Conservation (phyloP, 2,113 vertebrate genomes). For the Coptodon bakossiorum region DNA sequence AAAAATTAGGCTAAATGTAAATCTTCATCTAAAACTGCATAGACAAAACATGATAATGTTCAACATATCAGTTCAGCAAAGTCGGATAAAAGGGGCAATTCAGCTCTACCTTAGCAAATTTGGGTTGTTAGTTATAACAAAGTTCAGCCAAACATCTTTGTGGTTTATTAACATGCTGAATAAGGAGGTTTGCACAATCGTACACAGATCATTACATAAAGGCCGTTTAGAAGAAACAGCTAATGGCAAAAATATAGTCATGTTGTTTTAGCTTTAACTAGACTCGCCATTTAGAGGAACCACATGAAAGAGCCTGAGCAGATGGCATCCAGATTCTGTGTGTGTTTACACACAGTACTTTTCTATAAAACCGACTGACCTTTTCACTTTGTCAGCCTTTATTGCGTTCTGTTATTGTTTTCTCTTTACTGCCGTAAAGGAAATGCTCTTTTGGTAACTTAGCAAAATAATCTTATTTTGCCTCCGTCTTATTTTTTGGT, state of each 20-base stretch:
- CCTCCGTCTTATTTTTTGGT: neutral
- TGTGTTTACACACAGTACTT: neutral
- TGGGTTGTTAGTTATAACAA: neutral
- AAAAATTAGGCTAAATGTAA: neutral
- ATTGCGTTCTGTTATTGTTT: neutral
- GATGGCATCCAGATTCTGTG: neutral
- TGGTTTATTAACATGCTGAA: neutral
- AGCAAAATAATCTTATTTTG: neutral
- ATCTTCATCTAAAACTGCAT: neutral
- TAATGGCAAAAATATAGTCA: neutral
- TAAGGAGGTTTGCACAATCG: neutral
- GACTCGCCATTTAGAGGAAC: neutral
- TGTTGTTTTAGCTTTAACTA: neutral
- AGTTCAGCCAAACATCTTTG: neutral
- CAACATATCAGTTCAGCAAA: neutral
- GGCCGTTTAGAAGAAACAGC: neutral
- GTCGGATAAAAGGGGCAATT: neutral
- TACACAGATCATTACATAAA: neutral
- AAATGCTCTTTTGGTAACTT: neutral
- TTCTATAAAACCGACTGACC: neutral
- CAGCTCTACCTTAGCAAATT: neutral
- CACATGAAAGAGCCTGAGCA: neutral
- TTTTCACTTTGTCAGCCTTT: neutral
- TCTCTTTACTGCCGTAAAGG: neutral
- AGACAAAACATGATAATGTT: neutral